phyloP scores from a whole-genome alignment of 2,113 vertebrate genomes.

The Hemicordylus capensis region DNA sequence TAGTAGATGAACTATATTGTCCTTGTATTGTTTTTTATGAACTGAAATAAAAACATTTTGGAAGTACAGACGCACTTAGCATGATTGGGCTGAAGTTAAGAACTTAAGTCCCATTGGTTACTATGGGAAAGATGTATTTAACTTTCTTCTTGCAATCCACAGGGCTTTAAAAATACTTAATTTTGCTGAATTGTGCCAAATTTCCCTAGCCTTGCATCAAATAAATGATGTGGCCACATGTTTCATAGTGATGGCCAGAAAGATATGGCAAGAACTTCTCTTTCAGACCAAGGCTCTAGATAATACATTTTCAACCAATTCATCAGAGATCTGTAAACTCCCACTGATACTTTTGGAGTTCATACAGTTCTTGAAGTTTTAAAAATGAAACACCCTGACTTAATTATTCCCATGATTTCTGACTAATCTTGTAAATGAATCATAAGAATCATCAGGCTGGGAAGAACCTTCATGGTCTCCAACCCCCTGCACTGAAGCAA shows the following conservation, averaged over 20 bases:
- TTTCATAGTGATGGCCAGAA: no score
- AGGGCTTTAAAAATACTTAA: not conserved
- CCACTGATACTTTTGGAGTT: conserved; percentile 28
- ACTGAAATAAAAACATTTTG: no score
- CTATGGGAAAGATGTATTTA: not conserved
- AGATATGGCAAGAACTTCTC: not conserved
- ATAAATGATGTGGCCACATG: not conserved
- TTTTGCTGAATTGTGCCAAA: not conserved
- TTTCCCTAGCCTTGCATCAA: not conserved
- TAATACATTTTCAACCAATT: not conserved
- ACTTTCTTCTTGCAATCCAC: not conserved
- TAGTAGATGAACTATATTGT: no score
- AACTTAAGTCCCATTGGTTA: not conserved
- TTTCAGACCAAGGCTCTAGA: conserved; percentile 47
- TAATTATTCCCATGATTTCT: conserved; percentile 61
- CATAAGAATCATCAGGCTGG: not conserved
- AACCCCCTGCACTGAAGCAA: not conserved
- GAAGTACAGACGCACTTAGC: no score
- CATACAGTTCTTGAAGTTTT: conserved; percentile 45
- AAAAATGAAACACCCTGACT: conserved; percentile 7
- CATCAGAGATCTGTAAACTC: conserved; percentile 21
- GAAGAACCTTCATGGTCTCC: not conserved
- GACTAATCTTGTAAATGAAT: conserved; percentile 24
- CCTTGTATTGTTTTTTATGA: no score
- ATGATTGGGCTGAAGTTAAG: not conserved